phyloP scores from a whole-genome alignment of 2,888 invertebrate species.

The Caenorhabditis angaria region DNA sequence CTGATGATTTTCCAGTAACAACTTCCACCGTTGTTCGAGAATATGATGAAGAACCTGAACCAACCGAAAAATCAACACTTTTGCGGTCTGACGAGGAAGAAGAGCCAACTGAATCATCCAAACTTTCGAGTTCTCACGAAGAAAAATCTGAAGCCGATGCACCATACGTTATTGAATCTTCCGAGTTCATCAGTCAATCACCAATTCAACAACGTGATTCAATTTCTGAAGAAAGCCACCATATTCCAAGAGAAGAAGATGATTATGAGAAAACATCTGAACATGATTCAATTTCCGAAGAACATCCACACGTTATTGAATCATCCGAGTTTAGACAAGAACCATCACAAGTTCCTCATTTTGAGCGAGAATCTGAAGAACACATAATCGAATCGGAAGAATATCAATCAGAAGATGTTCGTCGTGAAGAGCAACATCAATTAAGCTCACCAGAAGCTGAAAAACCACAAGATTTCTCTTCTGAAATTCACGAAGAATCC shows the following conservation, averaged over 20 bases:
- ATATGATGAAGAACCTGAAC: conserved; percentile 2
- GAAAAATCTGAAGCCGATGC: not conserved
- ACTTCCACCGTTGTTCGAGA: not conserved
- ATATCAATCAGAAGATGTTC: not conserved
- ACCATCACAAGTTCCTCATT: no score
- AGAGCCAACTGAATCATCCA: not conserved
- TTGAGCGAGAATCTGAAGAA: not conserved
- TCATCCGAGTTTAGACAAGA: not conserved
- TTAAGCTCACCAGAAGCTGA: not conserved
- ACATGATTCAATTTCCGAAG: conserved; percentile 3
- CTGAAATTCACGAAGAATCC: not conserved
- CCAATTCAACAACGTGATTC: conserved; percentile 4
- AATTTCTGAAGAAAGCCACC: not conserved
- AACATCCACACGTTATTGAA: not conserved
- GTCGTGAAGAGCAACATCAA: not conserved
- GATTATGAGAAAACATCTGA: not conserved
- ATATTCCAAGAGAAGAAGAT: conserved; percentile 14
- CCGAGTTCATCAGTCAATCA: not conserved
- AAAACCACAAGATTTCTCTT: not conserved
- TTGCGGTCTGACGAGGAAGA: not conserved
- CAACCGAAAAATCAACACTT: not conserved
- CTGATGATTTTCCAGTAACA: not conserved
- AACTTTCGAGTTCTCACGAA: not conserved
- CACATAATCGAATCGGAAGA: not conserved
- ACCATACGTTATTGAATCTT: not conserved